phyloP scores from a whole-genome alignment of 2,113 vertebrate species.

The Colistium nudipinnis region DNA sequence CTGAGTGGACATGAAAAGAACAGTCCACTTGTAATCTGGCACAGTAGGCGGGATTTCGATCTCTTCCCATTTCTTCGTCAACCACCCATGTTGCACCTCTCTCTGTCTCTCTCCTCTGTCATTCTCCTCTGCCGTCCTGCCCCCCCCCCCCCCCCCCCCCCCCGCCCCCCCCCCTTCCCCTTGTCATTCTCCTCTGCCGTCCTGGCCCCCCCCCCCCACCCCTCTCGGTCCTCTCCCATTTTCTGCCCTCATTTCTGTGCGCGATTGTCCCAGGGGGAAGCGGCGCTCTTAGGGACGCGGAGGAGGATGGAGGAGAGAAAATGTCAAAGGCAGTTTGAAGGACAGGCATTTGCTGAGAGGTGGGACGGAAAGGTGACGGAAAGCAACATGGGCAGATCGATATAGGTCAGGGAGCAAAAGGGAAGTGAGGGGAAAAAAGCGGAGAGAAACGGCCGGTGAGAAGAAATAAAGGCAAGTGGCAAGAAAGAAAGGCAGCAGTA shows the following conservation, averaged over 20 bases:
- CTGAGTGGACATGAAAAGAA: neutral
- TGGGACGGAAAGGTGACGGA: slow-evolving; percentile 30
- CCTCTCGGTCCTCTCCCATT: slow-evolving; percentile 23
- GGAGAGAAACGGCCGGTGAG: slow-evolving; percentile 4
- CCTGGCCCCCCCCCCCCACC: neutral
- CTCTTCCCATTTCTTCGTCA: slow-evolving; percentile 3
- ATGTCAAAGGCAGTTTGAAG: slow-evolving; percentile 65
- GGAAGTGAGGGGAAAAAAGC: neutral
- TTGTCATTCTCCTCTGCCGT: neutral
- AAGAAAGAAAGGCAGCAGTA: slow-evolving; percentile 24
- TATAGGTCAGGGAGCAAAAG: neutral
- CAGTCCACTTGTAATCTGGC: slow-evolving; percentile 14
- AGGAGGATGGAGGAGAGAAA: slow-evolving; percentile 62
- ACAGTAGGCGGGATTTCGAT: neutral
- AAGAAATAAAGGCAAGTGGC: slow-evolving; percentile 4
- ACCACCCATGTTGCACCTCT: slow-evolving; percentile 6
- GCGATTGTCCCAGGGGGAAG: slow-evolving; percentile 49
- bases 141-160: neutral
- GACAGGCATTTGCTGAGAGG: slow-evolving; percentile 44
- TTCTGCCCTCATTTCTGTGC: slow-evolving; percentile 63
- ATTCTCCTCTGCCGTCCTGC: slow-evolving; percentile 3
- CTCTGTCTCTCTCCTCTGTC: slow-evolving; percentile 1
- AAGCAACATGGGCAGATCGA: neutral
- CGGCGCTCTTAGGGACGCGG: slow-evolving; percentile 39
- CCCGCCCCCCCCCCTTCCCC: neutral